These are phyloP conservation scores for Xenopus borealis DNA, from an alignment of 2,113 vertebrate genomes.

Conservation along the genomic window DNA sequence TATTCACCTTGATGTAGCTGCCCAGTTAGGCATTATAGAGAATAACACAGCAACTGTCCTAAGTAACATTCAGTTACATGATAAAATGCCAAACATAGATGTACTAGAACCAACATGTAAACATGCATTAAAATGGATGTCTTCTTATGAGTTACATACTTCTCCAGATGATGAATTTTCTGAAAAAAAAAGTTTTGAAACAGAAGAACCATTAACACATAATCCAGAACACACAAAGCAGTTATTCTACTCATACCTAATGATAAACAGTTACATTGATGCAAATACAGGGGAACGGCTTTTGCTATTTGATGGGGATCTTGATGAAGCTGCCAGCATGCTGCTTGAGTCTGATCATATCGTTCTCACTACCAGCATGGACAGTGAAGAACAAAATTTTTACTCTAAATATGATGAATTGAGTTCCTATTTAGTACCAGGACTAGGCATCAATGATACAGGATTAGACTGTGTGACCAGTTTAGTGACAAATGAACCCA, in stretches of 20 bases:
- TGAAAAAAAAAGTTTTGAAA: conserved; percentile 51
- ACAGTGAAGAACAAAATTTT: conserved; percentile 18
- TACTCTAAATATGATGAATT: neutral
- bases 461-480: neutral
- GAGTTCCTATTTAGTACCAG: neutral
- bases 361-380: neutral
- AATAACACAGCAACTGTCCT: conserved; percentile 69
- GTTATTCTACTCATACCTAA: conserved; percentile 84
- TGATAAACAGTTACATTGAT: conserved; percentile 92
- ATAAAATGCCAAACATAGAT: conserved; percentile 73
- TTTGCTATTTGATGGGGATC: conserved; percentile 77
- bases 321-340: conserved; percentile 70
- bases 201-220: conserved; percentile 48
- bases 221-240: conserved; percentile 72
- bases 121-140: conserved; percentile 77
- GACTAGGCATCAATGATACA: conserved; percentile 15
- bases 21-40: conserved; percentile 74
- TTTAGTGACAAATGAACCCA: no score
- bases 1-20: conserved; percentile 70
- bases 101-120: conserved; percentile 61
- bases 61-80: conserved; percentile 76
- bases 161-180: conserved; percentile 53
- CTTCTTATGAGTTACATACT: conserved; percentile 69
- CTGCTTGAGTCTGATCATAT: conserved; percentile 62
- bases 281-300: conserved; percentile 78